phyloP scores from a whole-genome alignment of 2,797 vertebrate genomes.

The Mormyrus proboscirostris region DNA sequence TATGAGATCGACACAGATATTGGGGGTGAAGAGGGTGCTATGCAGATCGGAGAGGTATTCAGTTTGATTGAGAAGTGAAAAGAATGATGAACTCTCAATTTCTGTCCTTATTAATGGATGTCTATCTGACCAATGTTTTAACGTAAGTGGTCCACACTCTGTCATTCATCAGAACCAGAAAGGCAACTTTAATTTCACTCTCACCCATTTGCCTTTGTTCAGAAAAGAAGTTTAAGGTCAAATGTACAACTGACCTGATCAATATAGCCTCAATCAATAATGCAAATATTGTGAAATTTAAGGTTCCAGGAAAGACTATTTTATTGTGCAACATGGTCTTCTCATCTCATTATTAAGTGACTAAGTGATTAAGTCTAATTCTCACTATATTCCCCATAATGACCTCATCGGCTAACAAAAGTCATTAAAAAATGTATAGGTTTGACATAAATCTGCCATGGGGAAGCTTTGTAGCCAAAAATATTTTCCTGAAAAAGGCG shows the following conservation, averaged over 20 bases:
- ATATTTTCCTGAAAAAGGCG: neutral
- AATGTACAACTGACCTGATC: neutral
- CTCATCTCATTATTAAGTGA: neutral
- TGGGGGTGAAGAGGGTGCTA: neutral
- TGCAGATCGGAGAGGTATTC: neutral
- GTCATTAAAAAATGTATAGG: neutral
- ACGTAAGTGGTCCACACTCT: neutral
- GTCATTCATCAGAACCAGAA: neutral
- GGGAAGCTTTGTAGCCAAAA: neutral
- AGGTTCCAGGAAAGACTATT: neutral
- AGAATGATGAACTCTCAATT: neutral
- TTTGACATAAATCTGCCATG: neutral
- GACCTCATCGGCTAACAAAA: neutral
- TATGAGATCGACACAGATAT: neutral
- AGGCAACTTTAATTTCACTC: neutral
- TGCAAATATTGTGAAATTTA: neutral
- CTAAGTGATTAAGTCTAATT: neutral
- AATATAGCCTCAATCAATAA: neutral
- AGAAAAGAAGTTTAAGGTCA: neutral
- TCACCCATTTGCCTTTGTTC: slow-evolving; percentile 3
- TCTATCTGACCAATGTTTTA: neutral
- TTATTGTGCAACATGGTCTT: neutral
- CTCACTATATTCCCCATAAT: neutral
- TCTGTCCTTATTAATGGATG: neutral
- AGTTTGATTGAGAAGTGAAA: neutral